These are phyloP conservation scores for Solea solea DNA, from an alignment of 2,113 vertebrate species.

Conservation along the genomic window DNA sequence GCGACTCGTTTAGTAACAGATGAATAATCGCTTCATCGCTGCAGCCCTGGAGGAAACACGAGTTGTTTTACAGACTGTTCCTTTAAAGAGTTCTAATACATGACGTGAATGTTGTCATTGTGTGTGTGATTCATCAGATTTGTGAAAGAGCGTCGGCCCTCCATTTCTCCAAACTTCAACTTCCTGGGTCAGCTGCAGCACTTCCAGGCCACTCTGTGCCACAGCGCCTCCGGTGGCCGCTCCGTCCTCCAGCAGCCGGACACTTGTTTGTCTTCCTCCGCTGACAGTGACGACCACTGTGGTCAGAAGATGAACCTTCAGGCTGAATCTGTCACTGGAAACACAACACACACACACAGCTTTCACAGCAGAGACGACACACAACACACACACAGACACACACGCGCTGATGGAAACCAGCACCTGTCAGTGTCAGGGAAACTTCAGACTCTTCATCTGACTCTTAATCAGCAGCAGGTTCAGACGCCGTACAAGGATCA, in stretches of 20 bases:
- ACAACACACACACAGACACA: conserved; percentile 26
- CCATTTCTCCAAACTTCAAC: conserved; percentile 87
- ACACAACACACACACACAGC: conserved; percentile 2
- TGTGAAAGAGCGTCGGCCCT: conserved; percentile 85
- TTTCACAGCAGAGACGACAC: conserved; percentile 6
- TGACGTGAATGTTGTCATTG: not conserved
- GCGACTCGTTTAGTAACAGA: too few species aligned
- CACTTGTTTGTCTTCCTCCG: conserved; percentile 1
- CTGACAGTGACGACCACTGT: not conserved
- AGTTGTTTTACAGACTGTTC: too few species aligned
- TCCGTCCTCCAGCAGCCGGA: conserved; percentile 32
- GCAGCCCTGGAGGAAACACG: too few species aligned
- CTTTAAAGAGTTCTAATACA: not conserved
- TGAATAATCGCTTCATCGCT: too few species aligned
- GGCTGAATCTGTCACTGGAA: not conserved
- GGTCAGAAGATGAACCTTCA: conserved; percentile 14
- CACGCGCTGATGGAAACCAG: not conserved
- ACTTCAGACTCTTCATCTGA: conserved; percentile 36
- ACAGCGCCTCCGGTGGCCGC: conserved; percentile 18
- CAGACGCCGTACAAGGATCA: conserved; percentile 1
- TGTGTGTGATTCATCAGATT: conserved; percentile 71
- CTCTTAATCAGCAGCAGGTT: conserved; percentile 26
- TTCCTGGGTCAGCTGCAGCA: conserved; percentile 86
- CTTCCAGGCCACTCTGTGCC: conserved; percentile 79
- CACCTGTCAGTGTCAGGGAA: conserved; percentile 45